These are phyloP conservation scores for Cyrtonyx montezumae DNA, from an alignment of 2,113 vertebrate species.

Conservation along the genomic window DNA sequence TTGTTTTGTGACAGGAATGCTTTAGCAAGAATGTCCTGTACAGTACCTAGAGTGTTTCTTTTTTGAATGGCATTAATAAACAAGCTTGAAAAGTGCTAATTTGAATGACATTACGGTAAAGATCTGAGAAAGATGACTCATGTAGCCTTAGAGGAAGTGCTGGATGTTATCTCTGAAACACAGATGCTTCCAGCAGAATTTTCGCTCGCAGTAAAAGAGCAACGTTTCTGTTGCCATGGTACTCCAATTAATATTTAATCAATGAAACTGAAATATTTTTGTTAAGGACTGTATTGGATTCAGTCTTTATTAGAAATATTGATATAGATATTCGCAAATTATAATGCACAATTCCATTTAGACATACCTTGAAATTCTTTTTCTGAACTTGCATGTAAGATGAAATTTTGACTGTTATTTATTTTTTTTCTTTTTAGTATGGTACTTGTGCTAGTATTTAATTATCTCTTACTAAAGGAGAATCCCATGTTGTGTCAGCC, in stretches of 20 bases:
- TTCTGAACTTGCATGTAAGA: background rate
- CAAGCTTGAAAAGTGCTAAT: background rate
- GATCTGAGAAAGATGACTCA: constrained; percentile 4
- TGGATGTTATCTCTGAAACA: constrained; percentile 24
- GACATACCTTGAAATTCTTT: background rate
- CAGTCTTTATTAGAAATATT: background rate
- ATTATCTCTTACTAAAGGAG: background rate
- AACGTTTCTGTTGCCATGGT: constrained; percentile 67
- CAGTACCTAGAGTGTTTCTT: background rate
- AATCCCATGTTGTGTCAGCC: background rate
- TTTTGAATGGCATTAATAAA: background rate
- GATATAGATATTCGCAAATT: background rate
- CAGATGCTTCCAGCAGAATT: background rate
- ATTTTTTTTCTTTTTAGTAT: background rate
- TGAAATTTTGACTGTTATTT: background rate
- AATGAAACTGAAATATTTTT: constrained; percentile 16
- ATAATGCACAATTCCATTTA: background rate
- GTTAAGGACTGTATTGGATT: background rate
- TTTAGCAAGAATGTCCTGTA: background rate
- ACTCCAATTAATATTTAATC: constrained; percentile 69
- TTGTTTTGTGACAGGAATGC: background rate
- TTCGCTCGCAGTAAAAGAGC: background rate
- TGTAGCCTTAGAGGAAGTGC: constrained; percentile 6
- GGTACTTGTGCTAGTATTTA: background rate
- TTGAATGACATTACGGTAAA: background rate